These are phyloP conservation scores for Drosophila trichaetosa DNA, from an alignment of 2,888 invertebrate genomes.

Conservation along the genomic window DNA sequence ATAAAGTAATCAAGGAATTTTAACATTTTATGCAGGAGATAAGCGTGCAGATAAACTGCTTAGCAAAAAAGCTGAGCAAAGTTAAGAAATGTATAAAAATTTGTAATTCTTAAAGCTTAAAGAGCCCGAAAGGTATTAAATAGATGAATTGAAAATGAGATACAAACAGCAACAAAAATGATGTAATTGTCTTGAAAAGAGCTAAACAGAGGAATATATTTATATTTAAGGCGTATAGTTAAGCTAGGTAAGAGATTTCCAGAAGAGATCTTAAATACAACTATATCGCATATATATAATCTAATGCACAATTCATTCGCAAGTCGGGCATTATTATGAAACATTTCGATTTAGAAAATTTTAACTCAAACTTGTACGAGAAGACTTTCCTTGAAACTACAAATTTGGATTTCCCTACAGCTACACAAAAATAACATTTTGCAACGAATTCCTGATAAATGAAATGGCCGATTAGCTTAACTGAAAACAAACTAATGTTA, in stretches of 20 bases:
- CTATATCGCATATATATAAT: neutral
- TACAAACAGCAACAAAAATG: neutral
- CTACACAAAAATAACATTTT: neutral
- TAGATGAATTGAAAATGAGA: neutral
- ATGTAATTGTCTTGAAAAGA: neutral
- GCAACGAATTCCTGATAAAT: neutral
- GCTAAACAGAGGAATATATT: too few species aligned
- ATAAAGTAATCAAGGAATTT: slow-evolving; percentile 59
- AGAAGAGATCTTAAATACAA: neutral
- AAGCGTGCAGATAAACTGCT: slow-evolving; percentile 43
- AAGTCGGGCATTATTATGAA: neutral
- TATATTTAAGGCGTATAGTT: neutral
- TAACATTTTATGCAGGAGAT: slow-evolving; percentile 32
- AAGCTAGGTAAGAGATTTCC: neutral
- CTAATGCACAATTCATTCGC: neutral
- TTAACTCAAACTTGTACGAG: neutral
- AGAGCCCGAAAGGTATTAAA: neutral
- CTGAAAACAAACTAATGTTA: neutral
- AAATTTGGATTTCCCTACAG: neutral
- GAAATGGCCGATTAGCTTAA: neutral
- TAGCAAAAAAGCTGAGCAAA: slow-evolving; percentile 19
- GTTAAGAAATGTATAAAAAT: slow-evolving; percentile 7
- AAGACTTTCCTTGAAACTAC: neutral
- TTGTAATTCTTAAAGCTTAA: neutral
- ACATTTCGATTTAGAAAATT: neutral